Conservation (phyloP, 35 echinoderm and acorn worm genomes). For the Nesometra sesokonis region DNA sequence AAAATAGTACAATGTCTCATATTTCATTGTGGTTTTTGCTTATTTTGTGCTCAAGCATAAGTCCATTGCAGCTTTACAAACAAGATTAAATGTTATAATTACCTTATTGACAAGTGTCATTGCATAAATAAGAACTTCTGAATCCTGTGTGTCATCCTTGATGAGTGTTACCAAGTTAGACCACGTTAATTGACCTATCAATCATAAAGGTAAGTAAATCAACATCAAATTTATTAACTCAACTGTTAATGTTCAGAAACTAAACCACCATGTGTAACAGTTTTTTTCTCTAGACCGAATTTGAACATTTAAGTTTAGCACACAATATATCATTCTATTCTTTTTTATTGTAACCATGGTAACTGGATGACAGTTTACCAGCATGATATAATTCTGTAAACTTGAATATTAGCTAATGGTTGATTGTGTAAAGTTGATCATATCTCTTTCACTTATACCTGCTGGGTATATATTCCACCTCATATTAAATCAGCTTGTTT, state of each 20-base stretch:
- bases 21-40: too few species aligned
- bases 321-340: too few species aligned
- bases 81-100: too few species aligned
- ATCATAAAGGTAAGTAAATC: constrained; percentile 10
- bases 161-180: constrained; percentile 63
- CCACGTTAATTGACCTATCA: constrained; percentile 44
- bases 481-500: neutral
- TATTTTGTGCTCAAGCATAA: too few species aligned
- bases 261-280: too few species aligned
- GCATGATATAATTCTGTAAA: neutral
- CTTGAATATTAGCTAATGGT: neutral
- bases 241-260: too few species aligned
- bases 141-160: constrained; percentile 79
- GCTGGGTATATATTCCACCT: neutral
- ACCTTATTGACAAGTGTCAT: constrained; percentile 98
- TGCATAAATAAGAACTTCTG: constrained; percentile 68
- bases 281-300: too few species aligned
- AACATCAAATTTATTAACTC: too few species aligned
- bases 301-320: too few species aligned
- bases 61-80: too few species aligned
- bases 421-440: neutral
- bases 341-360: neutral
- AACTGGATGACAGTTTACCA: neutral
- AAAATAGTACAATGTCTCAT: too few species aligned
- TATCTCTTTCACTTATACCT: neutral